Base-by-base conservation (phyloP, 2,113 vertebrate genomes). In the Corydoras sp. region DNA sequence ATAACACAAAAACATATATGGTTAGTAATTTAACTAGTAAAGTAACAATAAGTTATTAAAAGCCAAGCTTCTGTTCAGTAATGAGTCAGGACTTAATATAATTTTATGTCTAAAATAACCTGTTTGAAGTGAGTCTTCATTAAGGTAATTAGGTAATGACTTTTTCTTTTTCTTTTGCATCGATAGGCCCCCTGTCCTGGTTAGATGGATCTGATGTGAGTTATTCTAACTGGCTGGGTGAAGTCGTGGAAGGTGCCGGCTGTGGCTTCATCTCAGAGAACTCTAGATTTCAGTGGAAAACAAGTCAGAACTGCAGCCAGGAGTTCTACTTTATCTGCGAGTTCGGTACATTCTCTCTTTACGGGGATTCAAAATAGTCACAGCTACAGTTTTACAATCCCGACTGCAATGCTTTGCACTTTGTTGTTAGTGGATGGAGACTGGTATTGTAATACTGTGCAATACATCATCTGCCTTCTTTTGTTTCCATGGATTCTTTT, bases 281-380 rank as follows among this genome's bases (percentile, higher is more conserved):
- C 10, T 87, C 92, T 49, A 85, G 83, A 13, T 92, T 91, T 71
- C 84, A 83, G 58, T 99, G 95, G 96, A 87, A 85, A 15, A 82
- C 89, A 54, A 86, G 87, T 7, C 85, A 73, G 55, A 92, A 95
- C 31, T 98, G 96, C 73, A 88, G 83, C 30, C 92, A 92, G 82
- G 89, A 92, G 68, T 83, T 93, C 0, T 69, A 85, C 86, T 99
- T 94, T 65, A 84, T 96, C 80, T 98, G 96, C 1, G 85, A 98
- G 83, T 95, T 94, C 85, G 94, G 95, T 97, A 43, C 35, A 43
- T 84, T 82, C 83, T 50, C 49, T 54, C 31, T 35, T 24, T 2
- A 24, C 18, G 18, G 2, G 18, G 18, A 24, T 24, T 24, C 18
- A 24, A 24, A 24, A 24, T 24, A 24, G 18, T 24, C 18, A 24